Percentiles rank a stretch among this genome's conserved stretches.
Conservation (phyloP, 2,797 vertebrate species). For the Lacerta bilineata region DNA sequence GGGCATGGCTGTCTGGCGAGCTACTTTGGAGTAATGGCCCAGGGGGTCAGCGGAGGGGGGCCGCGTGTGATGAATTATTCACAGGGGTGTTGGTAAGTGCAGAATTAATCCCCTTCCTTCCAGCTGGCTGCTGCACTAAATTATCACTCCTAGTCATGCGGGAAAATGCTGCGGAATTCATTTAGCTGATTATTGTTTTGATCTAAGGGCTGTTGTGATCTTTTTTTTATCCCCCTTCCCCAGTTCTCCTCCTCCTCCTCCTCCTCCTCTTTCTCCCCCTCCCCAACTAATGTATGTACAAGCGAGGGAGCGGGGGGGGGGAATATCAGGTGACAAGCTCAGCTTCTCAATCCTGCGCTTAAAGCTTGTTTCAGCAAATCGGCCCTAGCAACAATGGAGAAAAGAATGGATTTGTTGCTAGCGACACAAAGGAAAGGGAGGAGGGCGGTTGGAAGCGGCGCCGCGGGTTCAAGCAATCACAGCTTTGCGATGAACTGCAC, state of each 20-base stretch:
- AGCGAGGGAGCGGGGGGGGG: constrained; percentile 56
- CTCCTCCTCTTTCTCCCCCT: neutral
- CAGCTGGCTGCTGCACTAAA: constrained; percentile 91
- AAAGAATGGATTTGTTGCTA: neutral
- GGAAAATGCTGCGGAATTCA: constrained; percentile 91
- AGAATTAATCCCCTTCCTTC: constrained; percentile 91
- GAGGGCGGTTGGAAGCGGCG: neutral
- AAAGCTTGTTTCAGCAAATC: neutral
- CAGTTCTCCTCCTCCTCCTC: constrained; percentile 14
- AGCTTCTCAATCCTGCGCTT: neutral
- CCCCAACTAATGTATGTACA: constrained; percentile 48
- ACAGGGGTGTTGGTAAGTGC: constrained; percentile 85
- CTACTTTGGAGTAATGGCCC: constrained; percentile 67
- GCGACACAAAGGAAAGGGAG: neutral
- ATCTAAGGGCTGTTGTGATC: constrained; percentile 72
- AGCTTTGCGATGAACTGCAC: neutral
- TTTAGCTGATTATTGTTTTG: constrained; percentile 87
- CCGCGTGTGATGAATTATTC: constrained; percentile 83
- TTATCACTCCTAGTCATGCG: constrained; percentile 88
- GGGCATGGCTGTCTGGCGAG: constrained; percentile 64
- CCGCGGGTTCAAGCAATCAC: neutral
- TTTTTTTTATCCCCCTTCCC: constrained; percentile 17
- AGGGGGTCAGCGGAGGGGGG: constrained; percentile 71
- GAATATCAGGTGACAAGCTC: constrained; percentile 38
- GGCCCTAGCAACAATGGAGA: neutral